A percentile compares a stretch with the other conserved stretches of the same genome.
phyloP scores from a whole-genome alignment of 2,797 vertebrate genomes.

The Euthynnus affinis region DNA sequence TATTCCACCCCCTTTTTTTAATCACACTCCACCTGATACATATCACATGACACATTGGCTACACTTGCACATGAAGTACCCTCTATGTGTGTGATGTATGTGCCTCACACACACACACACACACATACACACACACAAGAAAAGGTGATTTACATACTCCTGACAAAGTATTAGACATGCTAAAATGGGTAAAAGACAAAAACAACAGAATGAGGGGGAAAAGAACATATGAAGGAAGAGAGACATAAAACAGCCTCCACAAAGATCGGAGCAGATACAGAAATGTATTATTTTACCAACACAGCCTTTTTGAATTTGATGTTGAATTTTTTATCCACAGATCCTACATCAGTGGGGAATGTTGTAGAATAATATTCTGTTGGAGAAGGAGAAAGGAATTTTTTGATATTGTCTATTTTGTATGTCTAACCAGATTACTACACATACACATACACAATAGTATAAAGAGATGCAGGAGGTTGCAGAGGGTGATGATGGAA shows the following conservation, averaged over 20 bases:
- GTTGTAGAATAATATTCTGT: no score
- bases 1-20: no score
- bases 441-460: conserved; percentile 8
- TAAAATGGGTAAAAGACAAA: not conserved
- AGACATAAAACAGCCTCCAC: not conserved
- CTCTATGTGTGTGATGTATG: no score
- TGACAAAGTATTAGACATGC: no score
- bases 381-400: not conserved
- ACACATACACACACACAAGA: no score
- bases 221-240: no score
- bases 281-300: not conserved
- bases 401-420: not conserved
- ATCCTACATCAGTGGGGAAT: not conserved
- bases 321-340: not conserved
- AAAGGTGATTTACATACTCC: no score
- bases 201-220: not conserved
- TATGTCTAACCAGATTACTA: conserved; percentile 2
- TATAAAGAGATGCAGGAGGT: not conserved
- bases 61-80: no score
- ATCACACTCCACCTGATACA: no score
- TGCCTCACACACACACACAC: no score
- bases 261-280: not conserved
- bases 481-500: not conserved
- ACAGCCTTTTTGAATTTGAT: not conserved
- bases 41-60: no score